Conservation (phyloP, 2,797 vertebrate genomes). For the Bovichtus variegatus region DNA sequence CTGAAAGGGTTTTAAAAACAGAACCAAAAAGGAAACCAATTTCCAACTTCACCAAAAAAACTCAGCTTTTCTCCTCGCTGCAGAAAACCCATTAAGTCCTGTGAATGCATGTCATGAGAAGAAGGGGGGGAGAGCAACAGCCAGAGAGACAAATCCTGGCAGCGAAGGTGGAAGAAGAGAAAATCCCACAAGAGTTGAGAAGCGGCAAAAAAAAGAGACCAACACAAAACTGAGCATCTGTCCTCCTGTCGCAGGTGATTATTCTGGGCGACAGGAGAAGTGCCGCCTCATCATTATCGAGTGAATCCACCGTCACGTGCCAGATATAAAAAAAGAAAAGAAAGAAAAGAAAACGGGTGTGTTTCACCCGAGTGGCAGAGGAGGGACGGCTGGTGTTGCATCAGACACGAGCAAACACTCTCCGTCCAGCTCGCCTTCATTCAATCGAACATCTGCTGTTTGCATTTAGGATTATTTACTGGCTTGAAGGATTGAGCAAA, state of each 20-base stretch:
- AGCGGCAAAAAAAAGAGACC: not conserved
- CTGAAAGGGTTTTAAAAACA: conserved; percentile 55
- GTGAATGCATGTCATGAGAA: conserved; percentile 21
- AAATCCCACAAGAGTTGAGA: conserved; percentile 17
- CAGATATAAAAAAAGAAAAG: conserved; percentile 13
- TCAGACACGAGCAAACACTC: conserved; percentile 38
- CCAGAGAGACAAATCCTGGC: conserved; percentile 53
- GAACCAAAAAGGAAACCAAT: conserved; percentile 59
- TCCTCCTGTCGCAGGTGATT: conserved; percentile 56
- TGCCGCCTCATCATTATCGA: conserved; percentile 38
- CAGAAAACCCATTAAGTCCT: conserved; percentile 56
- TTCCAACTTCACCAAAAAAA: conserved; percentile 38
- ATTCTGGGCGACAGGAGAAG: conserved; percentile 40
- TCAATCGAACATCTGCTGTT: conserved; percentile 52
- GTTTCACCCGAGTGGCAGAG: conserved; percentile 8
- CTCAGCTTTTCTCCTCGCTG: conserved; percentile 28
- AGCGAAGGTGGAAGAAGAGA: conserved; percentile 20
- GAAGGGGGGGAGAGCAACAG: not conserved
- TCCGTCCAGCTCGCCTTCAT: conserved; percentile 13
- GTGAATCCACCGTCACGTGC: not conserved
- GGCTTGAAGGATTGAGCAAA: conserved; percentile 1
- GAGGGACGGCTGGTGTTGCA: conserved; percentile 12
- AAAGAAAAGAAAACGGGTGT: not conserved
- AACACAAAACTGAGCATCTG: conserved; percentile 42
- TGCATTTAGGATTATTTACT: conserved; percentile 42